Base-by-base conservation (phyloP, 2,113 vertebrate species). In the Penelope pileata region DNA sequence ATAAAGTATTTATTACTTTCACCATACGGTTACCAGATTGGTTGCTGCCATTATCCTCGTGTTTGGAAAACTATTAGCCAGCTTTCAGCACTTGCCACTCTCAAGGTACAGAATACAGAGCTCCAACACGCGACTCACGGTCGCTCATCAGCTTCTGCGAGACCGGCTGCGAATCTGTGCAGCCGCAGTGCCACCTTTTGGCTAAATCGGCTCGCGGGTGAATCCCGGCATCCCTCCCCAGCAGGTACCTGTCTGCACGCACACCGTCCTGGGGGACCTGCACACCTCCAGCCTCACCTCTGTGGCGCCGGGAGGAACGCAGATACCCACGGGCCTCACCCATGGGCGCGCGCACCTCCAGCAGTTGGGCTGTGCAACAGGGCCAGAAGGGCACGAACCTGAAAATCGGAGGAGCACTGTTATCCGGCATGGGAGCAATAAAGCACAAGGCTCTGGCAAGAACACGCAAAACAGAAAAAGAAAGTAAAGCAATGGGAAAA, bases 131-230 rank as follows among this genome's bases (percentile, higher is more conserved):
- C 0, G 1, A 29, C 5, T 8, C 50, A 38, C 29, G 9, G 24
- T n/a, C n/a, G 21, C 43, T 82, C 26, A 8, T 59, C 47, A 38
- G 51, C 14, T 27, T 62, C 84, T 50, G 27, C n/a, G 30, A 66
- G 48, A 7, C 48, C 51, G n/a, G 6, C 54, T 53, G 76, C 27
- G 67, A 59, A 85, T 95, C 91, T 81, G 7, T 95, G 97, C 93
- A 95, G 94, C 95, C 90, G 93, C 94, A 98, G 96, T 96, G 98
- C 98, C 98, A 98, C 97, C 98, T 98, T 97, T 98, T 96, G 98
- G 98, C 91, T 95, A 86, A 96, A 97, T 91, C 17, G 17, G 67
- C 91, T 94, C 74, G 88, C 16, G 2, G 58, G 66, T 72, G 47
- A 91, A 30, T 16, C 45, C 30, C 82, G 82, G 2, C 43, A 7